Evolutionary conservation across 2,888 invertebrate species (phyloP).

Genomic region (Yponomeuta sedellus): DNA sequence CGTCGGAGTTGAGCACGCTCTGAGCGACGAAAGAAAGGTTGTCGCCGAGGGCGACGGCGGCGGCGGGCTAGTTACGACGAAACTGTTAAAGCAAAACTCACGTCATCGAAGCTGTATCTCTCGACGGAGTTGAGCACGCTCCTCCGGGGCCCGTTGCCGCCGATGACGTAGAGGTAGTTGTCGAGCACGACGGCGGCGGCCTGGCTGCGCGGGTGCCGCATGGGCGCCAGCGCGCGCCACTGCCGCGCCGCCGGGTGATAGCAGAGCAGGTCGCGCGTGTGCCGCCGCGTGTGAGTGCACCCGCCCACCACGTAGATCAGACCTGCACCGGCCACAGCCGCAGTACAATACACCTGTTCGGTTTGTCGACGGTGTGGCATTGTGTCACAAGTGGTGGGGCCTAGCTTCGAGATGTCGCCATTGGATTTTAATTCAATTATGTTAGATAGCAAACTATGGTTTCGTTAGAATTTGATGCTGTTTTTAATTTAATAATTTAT

Average conservation of each 20-base stretch:
- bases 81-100: constrained; percentile 40
- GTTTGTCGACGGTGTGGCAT: too few species aligned
- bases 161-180: constrained; percentile 90
- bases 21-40: constrained; percentile 91
- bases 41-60: constrained; percentile 89
- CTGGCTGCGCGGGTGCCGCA: constrained; percentile 90
- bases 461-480: too few species aligned
- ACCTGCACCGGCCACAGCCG: constrained; percentile 66
- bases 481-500: too few species aligned
- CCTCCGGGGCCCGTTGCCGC: constrained; percentile 89
- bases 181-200: constrained; percentile 92
- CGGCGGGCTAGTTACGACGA: constrained; percentile 79
- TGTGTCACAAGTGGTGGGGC: too few species aligned
- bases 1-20: constrained; percentile 88
- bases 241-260: constrained; percentile 88
- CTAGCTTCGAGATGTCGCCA: too few species aligned
- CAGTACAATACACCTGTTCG: too few species aligned
- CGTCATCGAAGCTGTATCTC: constrained; percentile 87
- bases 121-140: constrained; percentile 90
- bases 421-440: too few species aligned
- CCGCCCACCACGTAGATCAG: constrained; percentile 95
- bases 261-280: constrained; percentile 86
- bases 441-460: too few species aligned
- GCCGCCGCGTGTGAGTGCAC: constrained; percentile 86
- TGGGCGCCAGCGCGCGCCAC: constrained; percentile 85